Evolutionary conservation across 2,888 invertebrate species (phyloP), one percentile per base, ranked within the genome.

Genomic region (Silvanus unidentatus): DNA sequence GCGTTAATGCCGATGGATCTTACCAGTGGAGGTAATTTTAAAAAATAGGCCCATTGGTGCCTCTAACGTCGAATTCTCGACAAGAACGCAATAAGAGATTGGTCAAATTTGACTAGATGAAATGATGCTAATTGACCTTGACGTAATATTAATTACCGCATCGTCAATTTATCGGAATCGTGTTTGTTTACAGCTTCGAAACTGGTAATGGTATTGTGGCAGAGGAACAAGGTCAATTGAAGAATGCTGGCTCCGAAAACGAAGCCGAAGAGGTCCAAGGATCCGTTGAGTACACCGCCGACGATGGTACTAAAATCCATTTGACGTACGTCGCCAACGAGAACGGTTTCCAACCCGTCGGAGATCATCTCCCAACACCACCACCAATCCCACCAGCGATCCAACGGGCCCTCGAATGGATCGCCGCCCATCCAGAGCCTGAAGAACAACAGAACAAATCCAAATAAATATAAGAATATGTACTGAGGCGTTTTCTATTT

Each of bases 351-450:
- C 80, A 80, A 58, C 80, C 83, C 8, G 77, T 77, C 68, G 87
- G 88, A 40, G 83, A 80, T 39, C 87, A 87, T 67, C 72, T 88
- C 32, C 88, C 88, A 9, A 87, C 87, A 10, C 85, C 88, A 2
- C 88, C 88, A 12, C 86, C 88, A 13, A 83, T 87, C 53, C 88
- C 88, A 6, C 75, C 79, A 42, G 86, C 82, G 54, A 88, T 88
- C 54, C 81, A 81, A 59, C 79, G 77, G 51, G 79, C 84, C 38
- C 68, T 84, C 53, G 83, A 82, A 13, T 81, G 78, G 69, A 73
- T 82, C 58, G 77, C 79, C 2, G 75, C 78, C 2, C 72, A 72
- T 30, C 74, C 74, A 2, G 58, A 61, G 35, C 55, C 55, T n/a
- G 57, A 60, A 32, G 32, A 32, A 4, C n/a, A 32, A 32, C 10